These are phyloP conservation scores for Paelopatides confundens DNA, from an alignment of 53 echinoderm and acorn worm species.

Conservation along the genomic window DNA sequence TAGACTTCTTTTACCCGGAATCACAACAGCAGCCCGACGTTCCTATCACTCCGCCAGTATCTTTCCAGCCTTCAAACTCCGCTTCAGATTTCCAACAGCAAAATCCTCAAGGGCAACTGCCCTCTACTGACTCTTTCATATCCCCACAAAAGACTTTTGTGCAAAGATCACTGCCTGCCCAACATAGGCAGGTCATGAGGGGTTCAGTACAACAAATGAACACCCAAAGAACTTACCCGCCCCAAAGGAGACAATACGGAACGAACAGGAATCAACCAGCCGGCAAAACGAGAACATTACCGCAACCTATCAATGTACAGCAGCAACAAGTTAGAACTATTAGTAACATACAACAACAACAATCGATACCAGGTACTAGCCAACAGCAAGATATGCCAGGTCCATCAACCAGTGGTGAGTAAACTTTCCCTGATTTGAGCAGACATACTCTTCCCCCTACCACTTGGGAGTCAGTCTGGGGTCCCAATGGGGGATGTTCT, in stretches of 20 bases:
- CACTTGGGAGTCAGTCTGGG: slow-evolving; percentile 13
- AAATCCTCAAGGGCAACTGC: background rate
- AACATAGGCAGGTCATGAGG: background rate
- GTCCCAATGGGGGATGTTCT: background rate
- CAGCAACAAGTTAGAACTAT: background rate
- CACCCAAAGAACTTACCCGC: slow-evolving; percentile 7
- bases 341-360: background rate
- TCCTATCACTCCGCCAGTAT: background rate
- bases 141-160: slow-evolving; percentile 5
- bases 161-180: background rate
- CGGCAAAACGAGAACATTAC: slow-evolving; percentile 1
- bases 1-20: slow-evolving; percentile 41
- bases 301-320: background rate
- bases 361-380: slow-evolving; percentile 22
- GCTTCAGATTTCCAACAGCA: slow-evolving; percentile 10
- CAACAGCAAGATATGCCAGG: slow-evolving; percentile 28
- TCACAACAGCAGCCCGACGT: slow-evolving; percentile 17
- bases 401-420: slow-evolving; percentile 21
- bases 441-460: too few species aligned
- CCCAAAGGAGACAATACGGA: slow-evolving; percentile 7
- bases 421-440: background rate
- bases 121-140: slow-evolving; percentile 13
- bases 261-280: slow-evolving; percentile 27
- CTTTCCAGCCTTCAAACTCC: slow-evolving; percentile 21
- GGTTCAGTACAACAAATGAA: slow-evolving; percentile 5